These are phyloP conservation scores for Urocyon cinereoargenteus DNA, from an alignment of 2,797 vertebrate species.

Conservation along the genomic window DNA sequence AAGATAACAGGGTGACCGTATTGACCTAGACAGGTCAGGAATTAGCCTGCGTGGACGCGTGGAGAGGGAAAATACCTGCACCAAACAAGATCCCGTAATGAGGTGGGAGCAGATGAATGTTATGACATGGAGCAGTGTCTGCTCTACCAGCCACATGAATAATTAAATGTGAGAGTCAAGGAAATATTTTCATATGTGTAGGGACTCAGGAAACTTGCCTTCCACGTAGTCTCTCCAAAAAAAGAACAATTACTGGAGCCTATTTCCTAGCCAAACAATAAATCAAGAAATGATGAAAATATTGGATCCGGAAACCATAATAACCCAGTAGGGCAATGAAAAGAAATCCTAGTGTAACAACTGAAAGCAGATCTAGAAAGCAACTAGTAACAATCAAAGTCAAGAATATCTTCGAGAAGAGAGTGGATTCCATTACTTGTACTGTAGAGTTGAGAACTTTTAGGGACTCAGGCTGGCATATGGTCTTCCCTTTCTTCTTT, in stretches of 20 bases:
- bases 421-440: not conserved
- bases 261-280: constrained; percentile 30
- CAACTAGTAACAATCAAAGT: not conserved
- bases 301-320: constrained; percentile 18
- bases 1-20: not conserved
- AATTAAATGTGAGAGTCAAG: constrained; percentile 50
- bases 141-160: not conserved
- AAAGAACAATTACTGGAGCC: constrained; percentile 27
- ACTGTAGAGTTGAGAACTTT: not conserved
- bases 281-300: constrained; percentile 41
- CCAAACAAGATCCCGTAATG: not conserved
- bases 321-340: constrained; percentile 22
- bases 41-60: not conserved
- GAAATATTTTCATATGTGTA: constrained; percentile 26
- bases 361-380: not conserved
- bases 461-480: not conserved
- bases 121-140: not conserved
- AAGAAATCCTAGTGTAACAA: not conserved
- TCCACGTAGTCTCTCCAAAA: constrained; percentile 11
- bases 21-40: not conserved
- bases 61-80: not conserved
- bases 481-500: constrained; percentile 26
- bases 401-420: constrained; percentile 24
- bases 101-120: not conserved
- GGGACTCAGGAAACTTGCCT: constrained; percentile 25